Base-by-base conservation (phyloP, 2,888 invertebrate species). In the Sarcophaga caerulescens region DNA sequence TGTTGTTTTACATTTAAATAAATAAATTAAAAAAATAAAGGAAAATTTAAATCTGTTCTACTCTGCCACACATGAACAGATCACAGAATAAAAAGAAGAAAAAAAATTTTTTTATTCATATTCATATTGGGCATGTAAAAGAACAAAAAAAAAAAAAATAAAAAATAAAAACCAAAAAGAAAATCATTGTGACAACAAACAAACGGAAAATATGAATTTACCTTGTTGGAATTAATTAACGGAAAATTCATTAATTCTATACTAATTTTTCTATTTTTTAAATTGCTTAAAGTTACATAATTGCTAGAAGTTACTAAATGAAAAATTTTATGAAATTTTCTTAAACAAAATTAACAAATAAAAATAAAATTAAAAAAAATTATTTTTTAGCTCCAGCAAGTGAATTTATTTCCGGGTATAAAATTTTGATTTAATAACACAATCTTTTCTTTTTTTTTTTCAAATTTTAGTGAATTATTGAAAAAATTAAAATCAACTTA, bases 201-300 rank as follows among this genome's bases (percentile, higher is more conserved):
- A 73, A 77, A 78, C 81, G 70, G 74, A 75, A 71, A 70, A 47
- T 45, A 21, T 65, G 63, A n/a, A 35, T 45, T 21, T 21, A 65
- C 45, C 73, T 76, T 75, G 17, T 85, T 85, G 79, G 80, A 85
- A 80, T 85, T 60, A 81, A 84, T 78, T 81, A 71, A 78, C 11
- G 68, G 8, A 10, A 17, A 69, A 68, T 63, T 47, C 21, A 71
- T 35, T 47, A 21, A 21, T 21, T 57, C 23, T 65, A 57, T 81
- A 62, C 47, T 63, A 23, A 80, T 69, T 68, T 62, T 68, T 66
- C 52, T 62, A 25, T 83, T 35, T 35, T 35, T 35, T 10, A 8
- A 47, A 23, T 52, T 52, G 4, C n/a, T 35, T 60, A 75, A 81
- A 77, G 84, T 86, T 86, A 86, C 86, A 86, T 86, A 86, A 86